A percentile compares a stretch with the other conserved stretches of the same genome.
Conservation (phyloP, 2,113 vertebrate genomes). For the Fukomys damarensis region DNA sequence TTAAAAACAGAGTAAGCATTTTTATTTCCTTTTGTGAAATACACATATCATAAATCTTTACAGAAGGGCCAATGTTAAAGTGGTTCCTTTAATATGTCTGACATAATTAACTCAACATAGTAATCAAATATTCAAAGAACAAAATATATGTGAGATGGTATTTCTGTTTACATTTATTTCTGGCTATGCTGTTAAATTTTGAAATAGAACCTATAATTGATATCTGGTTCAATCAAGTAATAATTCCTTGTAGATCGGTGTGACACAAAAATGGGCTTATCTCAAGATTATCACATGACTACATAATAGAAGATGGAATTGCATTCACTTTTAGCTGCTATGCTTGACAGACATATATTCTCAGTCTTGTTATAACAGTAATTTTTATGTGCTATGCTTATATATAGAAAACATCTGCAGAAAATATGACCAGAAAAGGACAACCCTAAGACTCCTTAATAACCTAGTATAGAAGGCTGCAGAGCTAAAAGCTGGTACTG, state of each 20-base stretch:
- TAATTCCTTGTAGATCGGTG: not conserved
- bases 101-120: not conserved
- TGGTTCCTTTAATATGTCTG: not conserved
- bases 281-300: not conserved
- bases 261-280: not conserved
- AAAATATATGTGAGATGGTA: not conserved
- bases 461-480: not conserved
- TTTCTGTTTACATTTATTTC: not conserved
- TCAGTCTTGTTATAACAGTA: not conserved
- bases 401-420: not conserved
- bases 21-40: not conserved
- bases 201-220: not conserved
- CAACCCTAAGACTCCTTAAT: not conserved
- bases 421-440: not conserved
- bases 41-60: not conserved
- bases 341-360: not conserved
- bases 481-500: not conserved
- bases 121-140: not conserved
- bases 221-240: not conserved
- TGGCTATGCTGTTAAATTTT: not conserved
- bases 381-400: not conserved
- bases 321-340: not conserved
- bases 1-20: not conserved
- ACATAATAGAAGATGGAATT: not conserved
- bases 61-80: not conserved